phyloP scores from a whole-genome alignment of 37 sponge, comb jelly and placozoan genomes.

The Spongilla lacustris region DNA sequence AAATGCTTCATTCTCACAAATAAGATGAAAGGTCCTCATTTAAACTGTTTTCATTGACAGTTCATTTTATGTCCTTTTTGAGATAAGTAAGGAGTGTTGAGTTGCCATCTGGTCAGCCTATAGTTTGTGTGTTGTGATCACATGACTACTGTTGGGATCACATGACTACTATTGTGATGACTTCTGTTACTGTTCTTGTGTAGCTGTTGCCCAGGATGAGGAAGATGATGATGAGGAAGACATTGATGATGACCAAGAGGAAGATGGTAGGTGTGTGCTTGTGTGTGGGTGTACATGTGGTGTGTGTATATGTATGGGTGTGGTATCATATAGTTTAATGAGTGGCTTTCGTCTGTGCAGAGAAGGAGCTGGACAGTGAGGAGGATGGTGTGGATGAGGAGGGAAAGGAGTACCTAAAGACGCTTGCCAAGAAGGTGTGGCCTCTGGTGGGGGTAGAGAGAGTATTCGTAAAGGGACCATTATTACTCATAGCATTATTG shows the following conservation, averaged over 20 bases:
- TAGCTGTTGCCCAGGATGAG: constrained; percentile 17
- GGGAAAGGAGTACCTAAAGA: constrained; percentile 39
- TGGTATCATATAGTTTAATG: neutral
- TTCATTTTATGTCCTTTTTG: too few species aligned
- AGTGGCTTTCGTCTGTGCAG: neutral
- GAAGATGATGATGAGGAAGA: constrained; percentile 43
- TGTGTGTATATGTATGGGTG: too few species aligned
- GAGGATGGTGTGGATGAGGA: constrained; percentile 71
- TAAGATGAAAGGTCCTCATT: too few species aligned
- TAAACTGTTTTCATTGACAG: too few species aligned
- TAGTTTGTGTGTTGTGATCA: neutral
- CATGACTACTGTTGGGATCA: neutral
- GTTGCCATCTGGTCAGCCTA: too few species aligned
- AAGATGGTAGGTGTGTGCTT: constrained; percentile 5
- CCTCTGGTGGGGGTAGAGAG: too few species aligned
- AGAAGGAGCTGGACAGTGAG: constrained; percentile 63
- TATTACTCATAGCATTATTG: too few species aligned
- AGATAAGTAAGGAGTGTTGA: too few species aligned
- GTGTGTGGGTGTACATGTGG: neutral
- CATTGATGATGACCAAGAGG: constrained; percentile 41
- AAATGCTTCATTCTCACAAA: too few species aligned
- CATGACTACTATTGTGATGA: neutral
- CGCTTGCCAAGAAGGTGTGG: constrained; percentile 51
- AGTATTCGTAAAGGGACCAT: too few species aligned
- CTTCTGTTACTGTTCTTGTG: neutral